phyloP scores from a whole-genome alignment of 2,888 invertebrate genomes.

The Amiota minor region DNA sequence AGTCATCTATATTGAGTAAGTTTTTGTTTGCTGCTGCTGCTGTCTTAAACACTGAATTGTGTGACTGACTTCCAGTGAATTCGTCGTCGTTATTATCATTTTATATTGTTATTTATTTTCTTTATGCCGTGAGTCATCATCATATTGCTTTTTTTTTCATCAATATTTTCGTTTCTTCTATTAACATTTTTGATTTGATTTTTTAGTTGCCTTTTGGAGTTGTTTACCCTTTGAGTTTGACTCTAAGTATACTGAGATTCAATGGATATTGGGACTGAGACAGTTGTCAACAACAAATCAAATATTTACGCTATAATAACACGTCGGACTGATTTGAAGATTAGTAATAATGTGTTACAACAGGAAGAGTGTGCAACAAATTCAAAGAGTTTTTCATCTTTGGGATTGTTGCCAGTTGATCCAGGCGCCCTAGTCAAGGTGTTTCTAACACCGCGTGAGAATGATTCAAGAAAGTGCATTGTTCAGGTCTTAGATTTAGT shows the following conservation, averaged over 20 bases:
- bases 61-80: too few relatives aligned
- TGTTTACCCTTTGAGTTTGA: constrained; percentile 1
- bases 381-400: constrained; percentile 31
- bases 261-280: constrained; percentile 42
- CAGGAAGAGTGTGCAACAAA: constrained; percentile 26
- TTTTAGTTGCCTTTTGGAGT: not conserved
- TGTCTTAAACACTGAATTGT: too few relatives aligned
- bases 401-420: constrained; percentile 38
- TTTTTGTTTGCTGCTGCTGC: too few relatives aligned
- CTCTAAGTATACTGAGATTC: constrained; percentile 22
- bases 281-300: constrained; percentile 14
- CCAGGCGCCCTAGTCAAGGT: constrained; percentile 60
- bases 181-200: not conserved
- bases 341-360: constrained; percentile 39
- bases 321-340: constrained; percentile 44
- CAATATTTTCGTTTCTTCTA: too few relatives aligned
- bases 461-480: constrained; percentile 50
- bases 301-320: constrained; percentile 55
- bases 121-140: constrained; percentile 10
- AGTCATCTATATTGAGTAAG: too few relatives aligned
- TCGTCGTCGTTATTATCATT: too few relatives aligned
- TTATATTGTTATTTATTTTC: not conserved
- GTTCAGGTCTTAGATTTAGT: constrained; percentile 63
- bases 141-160: not conserved
- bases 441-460: constrained; percentile 40